phyloP scores from a whole-genome alignment of 1,140 invertebrate genomes.

The Polypedilum pembai region DNA sequence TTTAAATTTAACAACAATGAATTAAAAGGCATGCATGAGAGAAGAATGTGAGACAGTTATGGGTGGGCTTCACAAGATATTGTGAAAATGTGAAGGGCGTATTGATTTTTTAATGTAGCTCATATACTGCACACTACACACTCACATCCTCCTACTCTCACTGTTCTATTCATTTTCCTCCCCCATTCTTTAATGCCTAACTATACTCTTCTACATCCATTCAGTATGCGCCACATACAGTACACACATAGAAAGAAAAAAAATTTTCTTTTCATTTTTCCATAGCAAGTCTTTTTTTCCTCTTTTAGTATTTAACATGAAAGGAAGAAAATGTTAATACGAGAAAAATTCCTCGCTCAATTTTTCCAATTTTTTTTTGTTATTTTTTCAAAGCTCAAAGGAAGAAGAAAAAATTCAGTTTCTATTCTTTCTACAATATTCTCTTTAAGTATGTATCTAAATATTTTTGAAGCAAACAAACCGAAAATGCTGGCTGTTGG shows the following conservation, averaged over 20 bases:
- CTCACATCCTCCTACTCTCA: background rate
- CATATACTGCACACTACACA: background rate
- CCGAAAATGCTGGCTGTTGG: no score
- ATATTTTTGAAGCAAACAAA: no score
- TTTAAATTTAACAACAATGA: background rate
- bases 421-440: background rate
- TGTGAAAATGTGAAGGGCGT: constrained; percentile 4
- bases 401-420: background rate
- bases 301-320: background rate
- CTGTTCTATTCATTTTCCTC: background rate
- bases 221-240: background rate
- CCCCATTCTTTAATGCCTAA: constrained; percentile 5
- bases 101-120: constrained; percentile 19
- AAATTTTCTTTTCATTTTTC: background rate
- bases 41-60: background rate
- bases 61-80: constrained; percentile 15
- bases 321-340: background rate
- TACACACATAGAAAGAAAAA: background rate
- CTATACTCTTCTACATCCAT: background rate
- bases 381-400: background rate
- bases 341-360: background rate
- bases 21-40: background rate
- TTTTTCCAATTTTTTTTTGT: background rate
- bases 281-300: background rate
- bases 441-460: background rate